These are phyloP conservation scores for Scelioninae gen. 1 DNA, from an alignment of 2,888 invertebrate species.

Conservation along the genomic window DNA sequence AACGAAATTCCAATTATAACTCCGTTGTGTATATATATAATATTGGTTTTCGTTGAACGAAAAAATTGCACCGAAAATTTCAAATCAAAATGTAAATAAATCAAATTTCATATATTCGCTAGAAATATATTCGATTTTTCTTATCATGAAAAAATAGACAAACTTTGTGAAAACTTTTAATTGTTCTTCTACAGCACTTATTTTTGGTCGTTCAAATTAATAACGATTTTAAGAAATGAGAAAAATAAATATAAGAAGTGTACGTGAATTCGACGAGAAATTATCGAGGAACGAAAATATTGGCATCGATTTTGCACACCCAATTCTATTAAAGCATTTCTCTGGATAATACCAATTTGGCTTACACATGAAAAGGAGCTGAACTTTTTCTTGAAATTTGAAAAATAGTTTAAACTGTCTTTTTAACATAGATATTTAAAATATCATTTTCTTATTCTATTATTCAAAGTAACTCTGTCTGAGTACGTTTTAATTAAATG, in stretches of 20 bases:
- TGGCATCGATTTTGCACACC: slow-evolving; percentile 52
- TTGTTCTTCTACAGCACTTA: too few species aligned
- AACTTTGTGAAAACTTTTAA: too few species aligned
- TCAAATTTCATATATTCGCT: not conserved
- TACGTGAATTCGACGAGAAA: too few species aligned
- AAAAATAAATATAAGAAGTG: too few species aligned
- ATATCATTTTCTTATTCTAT: too few species aligned
- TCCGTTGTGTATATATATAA: slow-evolving; percentile 2
- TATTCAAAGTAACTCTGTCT: too few species aligned
- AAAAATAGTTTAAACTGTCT: not conserved
- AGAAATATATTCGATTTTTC: not conserved
- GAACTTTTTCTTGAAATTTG: not conserved
- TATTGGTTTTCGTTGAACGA: slow-evolving; percentile 13
- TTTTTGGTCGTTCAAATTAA: too few species aligned
- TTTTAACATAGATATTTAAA: not conserved
- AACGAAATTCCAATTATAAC: slow-evolving; percentile 48
- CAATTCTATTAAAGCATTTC: slow-evolving; percentile 39
- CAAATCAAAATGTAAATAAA: not conserved
- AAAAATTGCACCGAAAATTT: slow-evolving; percentile 3
- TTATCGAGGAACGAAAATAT: slow-evolving; percentile 25
- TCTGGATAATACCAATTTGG: slow-evolving; percentile 15
- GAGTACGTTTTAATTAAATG: too few species aligned
- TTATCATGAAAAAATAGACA: too few species aligned
- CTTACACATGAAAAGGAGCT: slow-evolving; percentile 6
- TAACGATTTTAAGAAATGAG: too few species aligned